These are phyloP conservation scores for Pissodes strobi DNA, from an alignment of 1,140 invertebrate genomes.

Conservation along the genomic window DNA sequence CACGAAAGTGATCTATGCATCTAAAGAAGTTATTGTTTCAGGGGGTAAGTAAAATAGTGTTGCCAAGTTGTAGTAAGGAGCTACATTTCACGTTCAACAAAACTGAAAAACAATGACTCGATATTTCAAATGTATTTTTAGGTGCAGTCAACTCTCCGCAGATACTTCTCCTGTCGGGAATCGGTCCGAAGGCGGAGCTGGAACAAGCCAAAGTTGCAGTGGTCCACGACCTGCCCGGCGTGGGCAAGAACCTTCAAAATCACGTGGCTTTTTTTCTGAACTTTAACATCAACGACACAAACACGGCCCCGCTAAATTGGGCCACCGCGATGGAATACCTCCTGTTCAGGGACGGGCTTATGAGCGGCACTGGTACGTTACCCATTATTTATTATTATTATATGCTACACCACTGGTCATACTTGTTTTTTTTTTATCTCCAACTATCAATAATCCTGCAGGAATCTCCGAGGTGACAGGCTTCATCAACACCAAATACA, in stretches of 20 bases:
- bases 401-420: not conserved
- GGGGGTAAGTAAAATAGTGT: constrained; percentile 57
- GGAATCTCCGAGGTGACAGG: constrained; percentile 81
- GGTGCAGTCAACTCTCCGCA: constrained; percentile 82
- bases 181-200: constrained; percentile 78
- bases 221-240: constrained; percentile 77
- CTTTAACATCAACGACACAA: constrained; percentile 82
- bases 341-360: constrained; percentile 79
- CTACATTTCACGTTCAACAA: not conserved
- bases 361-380: constrained; percentile 75
- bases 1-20: constrained; percentile 62
- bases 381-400: not conserved
- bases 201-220: constrained; percentile 65
- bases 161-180: constrained; percentile 80
- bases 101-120: not conserved
- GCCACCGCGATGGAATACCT: constrained; percentile 86
- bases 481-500: constrained; percentile 80
- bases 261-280: constrained; percentile 79
- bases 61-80: not conserved
- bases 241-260: constrained; percentile 87
- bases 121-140: constrained; percentile 49
- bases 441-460: too few species aligned
- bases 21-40: constrained; percentile 69
- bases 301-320: constrained; percentile 81
- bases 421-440: not conserved